Conservation (phyloP, 2,797 vertebrate species). For the Knipowitschia caucasica region DNA sequence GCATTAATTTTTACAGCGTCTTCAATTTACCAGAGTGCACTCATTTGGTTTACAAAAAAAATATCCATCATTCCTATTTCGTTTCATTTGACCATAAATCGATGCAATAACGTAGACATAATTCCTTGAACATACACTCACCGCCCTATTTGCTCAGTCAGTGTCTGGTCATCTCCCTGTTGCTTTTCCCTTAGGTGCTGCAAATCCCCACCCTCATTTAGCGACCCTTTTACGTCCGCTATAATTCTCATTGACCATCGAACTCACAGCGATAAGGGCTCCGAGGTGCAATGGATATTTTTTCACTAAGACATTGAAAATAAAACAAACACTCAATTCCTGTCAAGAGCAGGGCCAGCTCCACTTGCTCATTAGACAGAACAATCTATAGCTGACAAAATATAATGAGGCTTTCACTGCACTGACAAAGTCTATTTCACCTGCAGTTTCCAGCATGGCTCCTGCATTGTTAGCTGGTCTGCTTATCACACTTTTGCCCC, state of each 20-base stretch:
- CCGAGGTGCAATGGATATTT: slow-evolving; percentile 41
- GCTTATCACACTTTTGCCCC: slow-evolving; percentile 60
- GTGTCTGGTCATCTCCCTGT: not conserved
- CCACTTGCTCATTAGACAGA: slow-evolving; percentile 49
- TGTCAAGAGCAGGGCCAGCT: slow-evolving; percentile 25
- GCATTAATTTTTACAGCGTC: too few relatives aligned
- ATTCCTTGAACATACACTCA: not conserved
- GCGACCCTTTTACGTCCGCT: slow-evolving; percentile 20
- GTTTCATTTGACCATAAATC: too few relatives aligned
- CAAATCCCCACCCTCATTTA: slow-evolving; percentile 12
- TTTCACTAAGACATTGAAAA: slow-evolving; percentile 54
- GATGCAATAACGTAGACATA: too few relatives aligned
- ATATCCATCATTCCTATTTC: too few relatives aligned
- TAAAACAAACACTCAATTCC: slow-evolving; percentile 50
- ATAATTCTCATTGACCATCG: slow-evolving; percentile 21
- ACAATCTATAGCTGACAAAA: slow-evolving; percentile 45
- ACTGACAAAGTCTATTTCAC: slow-evolving; percentile 45
- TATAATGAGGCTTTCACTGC: slow-evolving; percentile 46
- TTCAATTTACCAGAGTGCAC: too few relatives aligned
- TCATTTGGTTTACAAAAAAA: too few relatives aligned
- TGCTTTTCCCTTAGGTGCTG: not conserved
- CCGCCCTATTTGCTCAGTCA: not conserved
- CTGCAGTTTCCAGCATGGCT: slow-evolving; percentile 47
- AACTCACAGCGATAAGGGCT: slow-evolving; percentile 22
- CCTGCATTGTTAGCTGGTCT: slow-evolving; percentile 43